Conservation (phyloP, 2,797 vertebrate species). For the Octomys mimax region DNA sequence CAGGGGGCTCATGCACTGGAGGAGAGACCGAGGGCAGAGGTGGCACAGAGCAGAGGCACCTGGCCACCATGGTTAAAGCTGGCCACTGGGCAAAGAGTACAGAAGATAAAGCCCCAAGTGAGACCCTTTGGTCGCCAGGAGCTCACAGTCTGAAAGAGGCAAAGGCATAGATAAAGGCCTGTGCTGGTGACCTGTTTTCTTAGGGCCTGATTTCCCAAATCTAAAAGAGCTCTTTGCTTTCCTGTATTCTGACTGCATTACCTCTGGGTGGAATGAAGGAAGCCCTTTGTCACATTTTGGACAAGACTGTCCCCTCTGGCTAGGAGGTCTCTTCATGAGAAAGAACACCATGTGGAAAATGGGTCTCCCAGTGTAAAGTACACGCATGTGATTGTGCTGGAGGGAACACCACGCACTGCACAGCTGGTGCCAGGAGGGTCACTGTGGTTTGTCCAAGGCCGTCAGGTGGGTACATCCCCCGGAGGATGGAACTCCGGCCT, state of each 20-base stretch:
- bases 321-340: background rate
- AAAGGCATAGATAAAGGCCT: background rate
- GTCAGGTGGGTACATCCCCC: accelerated
- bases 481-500: background rate
- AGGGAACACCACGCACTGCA: background rate
- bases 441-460: accelerated
- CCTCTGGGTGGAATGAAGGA: background rate
- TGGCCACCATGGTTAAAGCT: no score
- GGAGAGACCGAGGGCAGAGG: background rate
- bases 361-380: background rate
- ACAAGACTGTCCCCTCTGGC: background rate
- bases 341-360: background rate
- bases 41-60: background rate
- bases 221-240: background rate
- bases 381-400: accelerated
- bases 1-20: background rate
- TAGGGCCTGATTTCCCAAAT: background rate
- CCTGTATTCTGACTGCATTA: background rate
- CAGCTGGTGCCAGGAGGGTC: accelerated
- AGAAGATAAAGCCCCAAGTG: background rate
- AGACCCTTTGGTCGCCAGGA: background rate
- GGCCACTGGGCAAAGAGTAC: background rate
- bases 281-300: background rate
- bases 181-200: background rate
- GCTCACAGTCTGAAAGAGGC: background rate